These are phyloP conservation scores for Otolemur crassicaudatus DNA, from an alignment of 2,797 vertebrate genomes.

Conservation along the genomic window DNA sequence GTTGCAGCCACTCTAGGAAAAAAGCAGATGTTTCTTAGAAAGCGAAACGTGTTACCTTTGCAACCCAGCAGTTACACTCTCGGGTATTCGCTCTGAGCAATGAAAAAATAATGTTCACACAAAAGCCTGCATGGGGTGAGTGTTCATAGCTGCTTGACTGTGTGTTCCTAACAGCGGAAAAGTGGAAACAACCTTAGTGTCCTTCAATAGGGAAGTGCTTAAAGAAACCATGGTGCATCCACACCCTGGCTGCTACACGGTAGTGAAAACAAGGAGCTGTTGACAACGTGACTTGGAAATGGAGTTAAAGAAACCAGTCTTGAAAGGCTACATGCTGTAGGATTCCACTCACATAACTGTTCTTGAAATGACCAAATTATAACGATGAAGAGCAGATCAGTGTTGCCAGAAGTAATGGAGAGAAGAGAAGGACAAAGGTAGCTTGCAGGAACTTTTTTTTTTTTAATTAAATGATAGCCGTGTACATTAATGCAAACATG, in stretches of 20 bases:
- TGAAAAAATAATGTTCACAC: neutral
- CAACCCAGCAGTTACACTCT: neutral
- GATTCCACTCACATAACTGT: neutral
- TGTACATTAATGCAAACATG: too few species aligned
- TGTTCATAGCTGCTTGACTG: neutral
- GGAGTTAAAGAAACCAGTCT: neutral
- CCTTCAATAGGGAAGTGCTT: neutral
- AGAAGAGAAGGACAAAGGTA: neutral
- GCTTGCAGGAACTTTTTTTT: neutral
- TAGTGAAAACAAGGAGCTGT: neutral
- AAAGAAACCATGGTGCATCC: neutral
- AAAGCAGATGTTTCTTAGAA: neutral
- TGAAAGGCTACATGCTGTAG: neutral
- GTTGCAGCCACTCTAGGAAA: neutral
- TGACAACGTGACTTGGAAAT: neutral
- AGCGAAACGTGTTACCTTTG: neutral
- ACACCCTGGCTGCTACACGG: too few species aligned
- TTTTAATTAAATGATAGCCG: too few species aligned
- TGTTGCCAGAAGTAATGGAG: neutral
- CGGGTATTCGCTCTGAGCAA: neutral
- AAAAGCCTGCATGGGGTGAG: neutral
- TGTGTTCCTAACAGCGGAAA: neutral
- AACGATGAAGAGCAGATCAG: neutral
- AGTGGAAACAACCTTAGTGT: neutral
- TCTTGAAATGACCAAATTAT: neutral